phyloP scores from a whole-genome alignment of 2,113 vertebrate species.

The Gracilinanus agilis region DNA sequence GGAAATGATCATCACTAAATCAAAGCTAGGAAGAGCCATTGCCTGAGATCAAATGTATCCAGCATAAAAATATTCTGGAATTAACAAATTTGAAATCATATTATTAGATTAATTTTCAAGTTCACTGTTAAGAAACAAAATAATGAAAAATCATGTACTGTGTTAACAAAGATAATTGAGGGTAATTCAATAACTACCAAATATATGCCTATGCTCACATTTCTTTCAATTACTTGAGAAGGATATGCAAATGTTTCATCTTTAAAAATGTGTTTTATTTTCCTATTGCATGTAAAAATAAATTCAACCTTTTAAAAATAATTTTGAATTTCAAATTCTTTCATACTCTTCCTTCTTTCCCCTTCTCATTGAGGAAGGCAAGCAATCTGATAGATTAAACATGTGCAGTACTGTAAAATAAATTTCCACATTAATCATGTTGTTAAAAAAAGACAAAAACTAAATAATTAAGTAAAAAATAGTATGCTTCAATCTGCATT shows the following conservation, averaged over 20 bases:
- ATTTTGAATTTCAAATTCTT: too few species aligned
- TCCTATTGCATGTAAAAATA: too few species aligned
- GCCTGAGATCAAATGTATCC: background rate
- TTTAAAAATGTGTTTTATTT: too few species aligned
- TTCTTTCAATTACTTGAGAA: background rate
- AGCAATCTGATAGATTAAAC: too few species aligned
- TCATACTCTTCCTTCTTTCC: too few species aligned
- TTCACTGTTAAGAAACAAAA: background rate
- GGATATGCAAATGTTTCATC: background rate
- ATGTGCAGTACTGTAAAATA: too few species aligned
- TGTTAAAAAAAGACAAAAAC: too few species aligned
- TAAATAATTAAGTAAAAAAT: too few species aligned
- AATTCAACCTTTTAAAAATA: too few species aligned
- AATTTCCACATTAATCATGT: too few species aligned
- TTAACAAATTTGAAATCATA: background rate
- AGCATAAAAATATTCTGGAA: background rate
- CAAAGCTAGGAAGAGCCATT: background rate
- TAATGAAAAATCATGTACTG: background rate
- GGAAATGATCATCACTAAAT: background rate
- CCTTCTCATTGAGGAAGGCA: too few species aligned
- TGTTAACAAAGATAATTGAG: background rate
- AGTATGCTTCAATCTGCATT: too few species aligned
- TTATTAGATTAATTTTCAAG: background rate
- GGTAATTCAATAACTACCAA: background rate
- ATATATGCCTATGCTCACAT: background rate